These are phyloP conservation scores for Hartigia nigra DNA, from an alignment of 2,888 invertebrate species.

Conservation along the genomic window DNA sequence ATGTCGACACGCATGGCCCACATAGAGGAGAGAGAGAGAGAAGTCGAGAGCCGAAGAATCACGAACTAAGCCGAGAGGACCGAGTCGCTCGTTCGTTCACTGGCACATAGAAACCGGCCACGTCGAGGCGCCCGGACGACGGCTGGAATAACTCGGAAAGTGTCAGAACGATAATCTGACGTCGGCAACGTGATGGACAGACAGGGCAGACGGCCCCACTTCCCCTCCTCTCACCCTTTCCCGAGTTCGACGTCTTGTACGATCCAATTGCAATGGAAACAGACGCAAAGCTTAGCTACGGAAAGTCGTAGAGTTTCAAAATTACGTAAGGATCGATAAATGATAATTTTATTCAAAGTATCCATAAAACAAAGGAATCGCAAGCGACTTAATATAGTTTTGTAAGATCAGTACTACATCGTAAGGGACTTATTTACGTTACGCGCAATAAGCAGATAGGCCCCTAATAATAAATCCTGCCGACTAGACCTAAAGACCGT, in stretches of 20 bases:
- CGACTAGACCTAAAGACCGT: not conserved
- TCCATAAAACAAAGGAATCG: no score
- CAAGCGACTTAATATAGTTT: not conserved
- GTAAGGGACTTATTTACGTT: not conserved
- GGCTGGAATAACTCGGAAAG: slow-evolving; percentile 65
- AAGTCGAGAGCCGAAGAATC: slow-evolving; percentile 27
- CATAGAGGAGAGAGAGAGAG: slow-evolving; percentile 18
- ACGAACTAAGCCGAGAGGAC: not conserved
- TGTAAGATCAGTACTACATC: not conserved
- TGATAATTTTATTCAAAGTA: not conserved
- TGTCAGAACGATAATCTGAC: slow-evolving; percentile 67
- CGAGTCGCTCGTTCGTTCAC: slow-evolving; percentile 10
- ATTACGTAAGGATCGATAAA: not conserved
- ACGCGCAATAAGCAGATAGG: not conserved
- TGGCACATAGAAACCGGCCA: slow-evolving; percentile 13
- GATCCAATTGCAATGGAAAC: not conserved
- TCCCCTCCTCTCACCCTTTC: slow-evolving; percentile 16
- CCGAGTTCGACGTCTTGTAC: not conserved
- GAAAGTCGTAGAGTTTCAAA: not conserved
- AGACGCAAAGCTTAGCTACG: not conserved
- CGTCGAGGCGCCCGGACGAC: slow-evolving; percentile 32
- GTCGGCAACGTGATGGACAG: slow-evolving; percentile 62
- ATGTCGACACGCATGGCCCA: slow-evolving; percentile 40
- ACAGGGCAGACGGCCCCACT: slow-evolving; percentile 56
- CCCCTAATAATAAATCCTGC: not conserved